Percentiles rank a stretch among this genome's conserved stretches.
Conservation (phyloP, 2,797 vertebrate genomes). For the Sebastes elongatus region DNA sequence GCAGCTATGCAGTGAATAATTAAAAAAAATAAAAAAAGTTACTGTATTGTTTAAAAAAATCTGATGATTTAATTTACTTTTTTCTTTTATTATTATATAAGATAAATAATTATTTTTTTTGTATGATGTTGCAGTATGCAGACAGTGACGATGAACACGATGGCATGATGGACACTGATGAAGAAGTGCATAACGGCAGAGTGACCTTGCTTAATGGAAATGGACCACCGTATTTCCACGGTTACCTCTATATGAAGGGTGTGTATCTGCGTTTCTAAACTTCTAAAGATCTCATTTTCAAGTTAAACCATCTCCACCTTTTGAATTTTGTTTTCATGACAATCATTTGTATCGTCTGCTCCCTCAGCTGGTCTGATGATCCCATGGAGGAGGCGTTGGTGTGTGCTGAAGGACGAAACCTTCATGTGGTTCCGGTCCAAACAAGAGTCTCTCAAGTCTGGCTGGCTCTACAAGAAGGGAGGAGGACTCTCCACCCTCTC, state of each 20-base stretch:
- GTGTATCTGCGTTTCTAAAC: not conserved
- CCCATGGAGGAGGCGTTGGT: conserved; percentile 93
- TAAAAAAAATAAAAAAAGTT: not conserved
- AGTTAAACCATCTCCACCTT: not conserved
- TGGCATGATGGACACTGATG: conserved; percentile 91
- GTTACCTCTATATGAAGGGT: conserved; percentile 97
- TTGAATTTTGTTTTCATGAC: not conserved
- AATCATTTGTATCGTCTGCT: not conserved
- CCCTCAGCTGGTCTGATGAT: conserved; percentile 91
- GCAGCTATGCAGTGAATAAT: conserved; percentile 31
- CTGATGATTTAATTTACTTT: not conserved
- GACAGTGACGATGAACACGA: conserved; percentile 95
- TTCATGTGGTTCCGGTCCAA: conserved; percentile 98
- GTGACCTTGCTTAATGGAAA: conserved; percentile 89
- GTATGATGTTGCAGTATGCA: conserved; percentile 82
- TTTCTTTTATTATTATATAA: not conserved
- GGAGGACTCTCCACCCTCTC: conserved; percentile 92
- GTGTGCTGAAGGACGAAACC: conserved; percentile 93
- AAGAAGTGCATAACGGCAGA: conserved; percentile 88
- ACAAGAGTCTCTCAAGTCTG: conserved; percentile 93
- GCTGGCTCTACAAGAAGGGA: conserved; percentile 95
- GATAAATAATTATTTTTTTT: not conserved
- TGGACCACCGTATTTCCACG: conserved; percentile 92
- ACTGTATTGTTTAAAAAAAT: not conserved
- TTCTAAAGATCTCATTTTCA: not conserved